Evolutionary conservation across 2,888 invertebrate genomes (phyloP).

Genomic region (Lithosia quadra): DNA sequence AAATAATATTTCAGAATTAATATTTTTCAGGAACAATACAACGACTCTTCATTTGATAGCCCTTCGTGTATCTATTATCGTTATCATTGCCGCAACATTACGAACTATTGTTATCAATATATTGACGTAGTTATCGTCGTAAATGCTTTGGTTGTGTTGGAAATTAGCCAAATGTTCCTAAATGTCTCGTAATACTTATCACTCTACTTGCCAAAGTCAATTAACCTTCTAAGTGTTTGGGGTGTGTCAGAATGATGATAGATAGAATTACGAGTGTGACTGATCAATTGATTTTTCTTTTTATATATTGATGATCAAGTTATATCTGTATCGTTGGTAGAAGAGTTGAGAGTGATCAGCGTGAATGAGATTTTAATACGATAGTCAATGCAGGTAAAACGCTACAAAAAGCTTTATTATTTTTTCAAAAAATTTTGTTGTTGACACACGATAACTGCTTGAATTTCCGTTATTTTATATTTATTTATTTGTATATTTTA

Average conservation of each 20-base stretch:
- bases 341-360: too few species aligned
- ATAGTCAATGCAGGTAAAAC: too few species aligned
- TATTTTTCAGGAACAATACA: not conserved
- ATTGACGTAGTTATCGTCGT: conserved; percentile 32
- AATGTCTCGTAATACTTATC: not conserved
- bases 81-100: conserved; percentile 32
- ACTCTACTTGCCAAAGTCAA: not conserved
- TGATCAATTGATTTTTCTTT: not conserved
- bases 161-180: conserved; percentile 21
- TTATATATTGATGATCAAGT: not conserved
- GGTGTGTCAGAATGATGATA: not conserved
- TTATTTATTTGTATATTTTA: not conserved
- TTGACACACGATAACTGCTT: too few species aligned
- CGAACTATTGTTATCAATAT: conserved; percentile 25
- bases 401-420: too few species aligned
- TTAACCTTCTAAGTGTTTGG: not conserved
- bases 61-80: conserved; percentile 38
- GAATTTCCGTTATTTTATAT: too few species aligned
- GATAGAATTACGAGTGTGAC: not conserved
- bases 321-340: too few species aligned
- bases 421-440: too few species aligned
- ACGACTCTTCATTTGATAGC: conserved; percentile 13
- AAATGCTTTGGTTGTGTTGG: conserved; percentile 30
- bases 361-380: too few species aligned
- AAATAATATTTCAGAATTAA: not conserved